Conservation (phyloP, 2,113 vertebrate species). For the Nerophis ophidion region DNA sequence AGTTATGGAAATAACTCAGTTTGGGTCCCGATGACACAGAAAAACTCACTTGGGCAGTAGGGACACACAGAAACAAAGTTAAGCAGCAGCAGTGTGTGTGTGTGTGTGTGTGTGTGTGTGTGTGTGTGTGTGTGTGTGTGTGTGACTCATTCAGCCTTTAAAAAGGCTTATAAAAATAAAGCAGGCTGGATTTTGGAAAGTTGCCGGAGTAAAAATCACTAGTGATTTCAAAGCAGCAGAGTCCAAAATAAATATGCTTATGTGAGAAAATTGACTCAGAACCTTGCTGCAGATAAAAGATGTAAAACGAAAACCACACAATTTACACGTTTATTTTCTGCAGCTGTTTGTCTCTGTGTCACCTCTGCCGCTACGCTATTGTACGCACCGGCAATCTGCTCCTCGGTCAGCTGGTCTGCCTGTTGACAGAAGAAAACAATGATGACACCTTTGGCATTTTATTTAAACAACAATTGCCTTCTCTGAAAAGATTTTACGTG, state of each 20-base stretch:
- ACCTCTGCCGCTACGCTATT: neutral
- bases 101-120: neutral
- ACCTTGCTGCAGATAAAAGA: conserved; percentile 6
- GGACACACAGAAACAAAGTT: neutral
- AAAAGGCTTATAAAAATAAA: conserved; percentile 1
- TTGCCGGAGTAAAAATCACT: conserved; percentile 1
- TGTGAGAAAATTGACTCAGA: conserved; percentile 1
- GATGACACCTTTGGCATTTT: neutral
- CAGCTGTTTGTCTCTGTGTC: conserved; percentile 2
- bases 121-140: neutral
- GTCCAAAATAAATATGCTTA: neutral
- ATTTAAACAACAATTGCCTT: neutral
- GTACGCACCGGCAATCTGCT: conserved; percentile 86
- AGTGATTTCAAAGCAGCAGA: neutral
- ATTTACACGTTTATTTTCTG: neutral
- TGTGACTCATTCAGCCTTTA: conserved; percentile 1
- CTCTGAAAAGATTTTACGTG: neutral
- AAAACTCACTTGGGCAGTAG: neutral
- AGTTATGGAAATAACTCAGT: conserved; percentile 17
- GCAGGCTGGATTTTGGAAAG: neutral
- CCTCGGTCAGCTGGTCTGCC: conserved; percentile 89
- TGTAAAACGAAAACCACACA: conserved; percentile 8
- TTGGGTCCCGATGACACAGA: neutral
- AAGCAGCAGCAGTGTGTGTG: neutral
- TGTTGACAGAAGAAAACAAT: conserved; percentile 49